A percentile compares a stretch with the other conserved stretches of the same genome.
phyloP scores from a whole-genome alignment of 2,797 vertebrate species.

The Sarcophilus harrisii region DNA sequence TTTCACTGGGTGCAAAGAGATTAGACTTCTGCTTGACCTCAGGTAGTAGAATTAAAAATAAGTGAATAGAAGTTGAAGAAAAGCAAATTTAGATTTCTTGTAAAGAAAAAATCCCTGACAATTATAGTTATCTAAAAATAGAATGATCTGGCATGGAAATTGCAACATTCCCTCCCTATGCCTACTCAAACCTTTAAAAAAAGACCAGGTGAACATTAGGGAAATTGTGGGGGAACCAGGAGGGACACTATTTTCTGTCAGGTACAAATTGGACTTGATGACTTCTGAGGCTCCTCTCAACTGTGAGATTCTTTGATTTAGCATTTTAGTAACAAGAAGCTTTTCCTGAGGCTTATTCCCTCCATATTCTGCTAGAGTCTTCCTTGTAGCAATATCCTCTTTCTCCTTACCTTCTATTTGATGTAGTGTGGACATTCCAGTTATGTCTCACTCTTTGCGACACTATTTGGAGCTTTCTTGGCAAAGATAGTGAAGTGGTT shows the following conservation, averaged over 20 bases:
- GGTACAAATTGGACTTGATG: background rate
- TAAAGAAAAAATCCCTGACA: background rate
- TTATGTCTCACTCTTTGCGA: background rate
- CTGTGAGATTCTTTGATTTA: background rate
- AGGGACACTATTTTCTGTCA: background rate
- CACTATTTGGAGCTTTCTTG: background rate
- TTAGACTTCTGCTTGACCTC: background rate
- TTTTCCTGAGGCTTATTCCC: background rate
- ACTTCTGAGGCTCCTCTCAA: background rate
- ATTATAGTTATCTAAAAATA: background rate
- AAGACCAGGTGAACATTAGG: background rate
- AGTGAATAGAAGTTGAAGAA: background rate
- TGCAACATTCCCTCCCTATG: background rate
- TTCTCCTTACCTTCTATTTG: background rate
- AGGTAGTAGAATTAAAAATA: background rate
- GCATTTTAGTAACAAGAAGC: background rate
- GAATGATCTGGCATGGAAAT: background rate
- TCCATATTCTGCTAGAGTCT: background rate
- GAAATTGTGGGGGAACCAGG: background rate
- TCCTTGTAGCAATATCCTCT: background rate
- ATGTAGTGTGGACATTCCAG: background rate
- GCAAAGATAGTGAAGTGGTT: background rate
- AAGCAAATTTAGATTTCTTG: background rate
- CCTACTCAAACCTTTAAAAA: background rate
- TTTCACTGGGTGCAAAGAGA: constrained; percentile 10